Evolutionary conservation across 2,113 vertebrate species (phyloP), one percentile per base, ranked within the genome.

Genomic region (Passer domesticus): DNA sequence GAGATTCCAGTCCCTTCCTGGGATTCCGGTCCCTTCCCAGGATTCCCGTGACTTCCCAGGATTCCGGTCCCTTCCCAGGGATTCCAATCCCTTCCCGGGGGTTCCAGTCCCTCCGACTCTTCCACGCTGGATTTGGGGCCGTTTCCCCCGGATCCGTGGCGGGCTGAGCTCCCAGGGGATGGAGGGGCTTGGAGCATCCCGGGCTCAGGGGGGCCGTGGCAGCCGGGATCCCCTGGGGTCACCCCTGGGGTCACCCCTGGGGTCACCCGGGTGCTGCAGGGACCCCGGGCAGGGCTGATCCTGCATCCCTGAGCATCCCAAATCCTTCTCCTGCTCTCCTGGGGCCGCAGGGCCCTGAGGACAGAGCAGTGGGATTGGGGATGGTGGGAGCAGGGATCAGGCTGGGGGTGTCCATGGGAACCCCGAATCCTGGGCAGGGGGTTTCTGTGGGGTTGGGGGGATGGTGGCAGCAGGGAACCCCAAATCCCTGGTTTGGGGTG

Each of bases 71-170:
- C 25, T 27, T 9, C 4, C 6, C 1, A 28, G 1, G 27, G 11
- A 41, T 41, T 41, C 39, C 39, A 9, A 6, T 13, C 60, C 60
- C 39, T 55, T 24, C 60, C 55, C 5, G 5, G 31, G 31, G 4
- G 22, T 58, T 35, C 33, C 7, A 9, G 23, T 59, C n/a, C n/a
- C 15, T 24, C 22, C 1, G 10, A 23, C 27, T 12, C 21, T 24
- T 20, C 33, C 30, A 0, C 2, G 2, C 28, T 25, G 52, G 5
- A 3, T 15, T 31, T 18, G 59, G 39, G 31, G 8, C 27, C 2
- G 0, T 24, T 33, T 35, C 0, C 4, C 21, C 27, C 31, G 7
- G 35, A 28, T 69, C 39, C 1, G 0, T 1, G 5, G 44, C n/a
- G 6, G 81, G 66, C 33, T 46, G 18, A n/a, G 60, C 8, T 49